Evolutionary conservation across 2,888 invertebrate genomes (phyloP), one percentile per base, ranked within the genome.

Genomic region (Trichopoda pennipes): DNA sequence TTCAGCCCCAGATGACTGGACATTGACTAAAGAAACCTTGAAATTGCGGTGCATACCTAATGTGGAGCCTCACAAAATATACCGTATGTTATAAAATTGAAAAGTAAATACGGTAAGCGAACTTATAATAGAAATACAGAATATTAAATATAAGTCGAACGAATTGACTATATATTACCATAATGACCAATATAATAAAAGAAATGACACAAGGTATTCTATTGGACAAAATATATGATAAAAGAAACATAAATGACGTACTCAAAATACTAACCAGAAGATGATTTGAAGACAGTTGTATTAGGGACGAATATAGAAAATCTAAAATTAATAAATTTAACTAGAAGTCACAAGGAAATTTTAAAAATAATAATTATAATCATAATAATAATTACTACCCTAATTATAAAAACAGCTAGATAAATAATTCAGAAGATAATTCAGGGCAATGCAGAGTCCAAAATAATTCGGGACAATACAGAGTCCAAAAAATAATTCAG

Each of bases 251-350:
- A 7, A 42, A 42, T 42, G 42, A 42, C 14, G 12, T 42, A 42
- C 42, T 42, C 12, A 42, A 42, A 42, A 42, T 42, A 44, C 47
- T 77, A 4, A 64, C 69, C 17, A 56, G 4, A 42, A 3, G 42
- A 42, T 12, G 42, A 42, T 42, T 42, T 14, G 42, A 42, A 12
- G 10, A 42, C 12, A 42, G n/a, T n/a, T 42, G 42, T 14, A 42
- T 42, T 42, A 42, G 42, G 42, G 2, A 3, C 2, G 42, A 42
- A 42, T 42, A 42, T 14, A 42, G 42, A 42, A 42, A 9, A 9
- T 42, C 10, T 42, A 42, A 9, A 42, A 32, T 3, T 8, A 32
- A 32, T n/a, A n/a, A n/a, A n/a, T n/a, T n/a, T n/a, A n/a, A n/a
- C n/a, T n/a, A 32, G 32, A 32, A 3, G 32, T 6, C 32, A 32